A percentile compares a stretch with the other conserved stretches of the same genome.
These are phyloP conservation scores for Xestobium rufovillosum DNA, from an alignment of 2,888 invertebrate genomes.

Conservation along the genomic window DNA sequence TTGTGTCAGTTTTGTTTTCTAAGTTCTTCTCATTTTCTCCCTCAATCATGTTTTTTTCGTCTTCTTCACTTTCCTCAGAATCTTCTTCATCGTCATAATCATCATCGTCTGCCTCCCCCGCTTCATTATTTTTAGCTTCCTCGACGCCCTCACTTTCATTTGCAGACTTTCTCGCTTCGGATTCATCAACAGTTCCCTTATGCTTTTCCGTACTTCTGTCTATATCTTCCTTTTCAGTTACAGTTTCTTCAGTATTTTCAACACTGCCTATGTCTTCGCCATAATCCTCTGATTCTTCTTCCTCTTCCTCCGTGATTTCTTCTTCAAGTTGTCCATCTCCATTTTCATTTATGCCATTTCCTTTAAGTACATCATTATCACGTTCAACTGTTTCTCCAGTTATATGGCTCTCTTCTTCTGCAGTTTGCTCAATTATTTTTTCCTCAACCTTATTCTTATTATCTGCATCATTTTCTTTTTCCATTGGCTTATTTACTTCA, in stretches of 20 bases:
- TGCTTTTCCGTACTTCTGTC: background rate
- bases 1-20: slow-evolving; percentile 4
- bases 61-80: slow-evolving; percentile 9
- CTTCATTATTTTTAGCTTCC: slow-evolving; percentile 10
- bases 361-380: slow-evolving; percentile 14
- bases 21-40: slow-evolving; percentile 10
- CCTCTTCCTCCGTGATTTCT: slow-evolving; percentile 7
- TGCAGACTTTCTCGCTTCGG: no score
- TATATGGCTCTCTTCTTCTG: slow-evolving; percentile 9
- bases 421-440: slow-evolving; percentile 20
- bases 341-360: slow-evolving; percentile 13
- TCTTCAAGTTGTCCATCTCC: slow-evolving; percentile 11
- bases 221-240: background rate
- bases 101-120: slow-evolving; percentile 8
- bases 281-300: slow-evolving; percentile 9
- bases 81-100: slow-evolving; percentile 15
- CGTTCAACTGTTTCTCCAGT: slow-evolving; percentile 5
- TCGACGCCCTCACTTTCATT: slow-evolving; percentile 15
- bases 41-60: slow-evolving; percentile 10
- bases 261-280: slow-evolving; percentile 15
- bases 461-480: slow-evolving; percentile 20
- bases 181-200: background rate
- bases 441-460: slow-evolving; percentile 24
- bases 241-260: slow-evolving; percentile 3
- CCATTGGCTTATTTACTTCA: slow-evolving; percentile 22